These are phyloP conservation scores for Chlorodrepanis virens DNA, from an alignment of 2,113 vertebrate genomes.

Conservation along the genomic window DNA sequence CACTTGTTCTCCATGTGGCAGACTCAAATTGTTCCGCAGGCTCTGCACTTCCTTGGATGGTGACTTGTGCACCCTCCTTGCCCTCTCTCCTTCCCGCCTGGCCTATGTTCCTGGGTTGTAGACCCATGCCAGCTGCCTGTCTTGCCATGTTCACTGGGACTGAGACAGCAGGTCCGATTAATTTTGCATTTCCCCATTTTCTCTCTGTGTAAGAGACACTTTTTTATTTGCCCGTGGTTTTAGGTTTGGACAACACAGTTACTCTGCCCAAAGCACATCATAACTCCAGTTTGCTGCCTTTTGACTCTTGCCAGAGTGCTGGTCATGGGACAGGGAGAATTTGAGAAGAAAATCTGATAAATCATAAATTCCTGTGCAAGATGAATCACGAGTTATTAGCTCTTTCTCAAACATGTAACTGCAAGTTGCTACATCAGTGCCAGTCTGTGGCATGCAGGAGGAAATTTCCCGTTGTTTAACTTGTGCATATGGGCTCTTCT, in stretches of 20 bases:
- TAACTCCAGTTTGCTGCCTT: neutral
- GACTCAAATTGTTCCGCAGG: neutral
- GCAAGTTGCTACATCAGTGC: neutral
- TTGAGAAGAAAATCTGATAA: neutral
- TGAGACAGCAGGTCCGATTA: neutral
- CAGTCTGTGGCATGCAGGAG: neutral
- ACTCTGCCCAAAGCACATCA: neutral
- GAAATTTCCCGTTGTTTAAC: neutral
- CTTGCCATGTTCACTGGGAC: neutral
- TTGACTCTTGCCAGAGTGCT: neutral
- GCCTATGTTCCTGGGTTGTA: neutral
- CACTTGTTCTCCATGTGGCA: neutral
- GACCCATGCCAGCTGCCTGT: neutral
- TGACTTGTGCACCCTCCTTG: neutral
- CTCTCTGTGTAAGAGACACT: neutral
- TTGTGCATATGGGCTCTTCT: accelerated
- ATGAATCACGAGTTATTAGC: neutral
- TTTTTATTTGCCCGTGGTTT: neutral
- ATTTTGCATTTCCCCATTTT: neutral
- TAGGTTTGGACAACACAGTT: accelerated
- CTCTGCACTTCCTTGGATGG: neutral
- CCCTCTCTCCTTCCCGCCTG: neutral
- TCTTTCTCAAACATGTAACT: neutral
- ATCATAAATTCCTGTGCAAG: neutral
- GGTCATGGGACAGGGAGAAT: neutral